A percentile compares a stretch with the other conserved stretches of the same genome.
Evolutionary conservation across 2,888 invertebrate genomes (phyloP).

Genomic region (Tetranychus truncatus): DNA sequence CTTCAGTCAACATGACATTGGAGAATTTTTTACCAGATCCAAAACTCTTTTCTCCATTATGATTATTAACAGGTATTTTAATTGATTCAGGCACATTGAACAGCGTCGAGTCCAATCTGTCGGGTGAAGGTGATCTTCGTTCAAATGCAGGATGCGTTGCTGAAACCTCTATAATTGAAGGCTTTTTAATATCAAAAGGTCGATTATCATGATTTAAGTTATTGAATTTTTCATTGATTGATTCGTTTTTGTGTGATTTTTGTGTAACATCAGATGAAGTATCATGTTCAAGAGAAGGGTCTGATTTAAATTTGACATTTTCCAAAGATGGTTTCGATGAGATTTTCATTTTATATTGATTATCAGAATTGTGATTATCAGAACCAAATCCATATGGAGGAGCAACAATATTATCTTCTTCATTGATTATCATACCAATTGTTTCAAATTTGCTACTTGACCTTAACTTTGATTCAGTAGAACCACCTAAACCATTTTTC

Average conservation of each 20-base stretch:
- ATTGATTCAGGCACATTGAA: neutral
- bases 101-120: neutral
- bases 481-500: neutral
- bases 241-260: neutral
- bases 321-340: neutral
- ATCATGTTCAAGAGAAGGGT: neutral
- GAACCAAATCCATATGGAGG: neutral
- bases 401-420: neutral
- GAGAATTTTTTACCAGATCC: neutral
- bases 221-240: neutral
- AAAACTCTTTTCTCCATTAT: neutral
- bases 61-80: neutral
- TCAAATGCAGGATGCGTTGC: neutral
- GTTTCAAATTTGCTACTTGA: neutral
- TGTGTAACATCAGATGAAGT: neutral
- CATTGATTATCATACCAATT: neutral
- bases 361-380: neutral
- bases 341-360: neutral
- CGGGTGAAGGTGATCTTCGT: neutral
- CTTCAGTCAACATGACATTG: neutral
- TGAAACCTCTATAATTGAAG: neutral
- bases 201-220: neutral
- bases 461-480: neutral
- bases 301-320: neutral
- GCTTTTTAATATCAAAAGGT: neutral